Evolutionary conservation across 2,888 invertebrate genomes (phyloP).

Genomic region (Scaptodrosophila latifasciaeformis): DNA sequence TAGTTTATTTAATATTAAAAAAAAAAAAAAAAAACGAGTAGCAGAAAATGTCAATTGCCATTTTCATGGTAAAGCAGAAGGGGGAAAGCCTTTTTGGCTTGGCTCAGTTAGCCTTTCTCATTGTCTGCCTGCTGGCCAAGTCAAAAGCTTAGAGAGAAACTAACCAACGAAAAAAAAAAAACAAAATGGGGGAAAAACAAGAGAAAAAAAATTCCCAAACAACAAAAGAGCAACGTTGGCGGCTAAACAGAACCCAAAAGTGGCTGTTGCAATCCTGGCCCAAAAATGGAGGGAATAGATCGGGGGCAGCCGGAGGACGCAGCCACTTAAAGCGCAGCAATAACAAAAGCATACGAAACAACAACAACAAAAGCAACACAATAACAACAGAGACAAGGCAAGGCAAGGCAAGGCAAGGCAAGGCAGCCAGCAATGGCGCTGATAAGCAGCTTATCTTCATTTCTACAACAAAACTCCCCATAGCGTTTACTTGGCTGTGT

Average conservation of each 20-base stretch:
- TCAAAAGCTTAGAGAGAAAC: not conserved
- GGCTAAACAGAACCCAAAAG: constrained; percentile 5
- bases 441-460: constrained; percentile 67
- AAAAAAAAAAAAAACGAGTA: constrained; percentile 9
- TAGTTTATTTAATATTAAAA: constrained; percentile 60
- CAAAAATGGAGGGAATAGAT: constrained; percentile 22
- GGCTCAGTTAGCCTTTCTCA: not conserved
- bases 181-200: constrained; percentile 21
- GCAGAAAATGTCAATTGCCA: constrained; percentile 46
- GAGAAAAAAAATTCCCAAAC: constrained; percentile 20
- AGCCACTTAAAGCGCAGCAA: constrained; percentile 8
- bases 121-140: constrained; percentile 1
- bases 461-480: constrained; percentile 20
- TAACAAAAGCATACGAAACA: constrained; percentile 36
- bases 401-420: too few relatives aligned
- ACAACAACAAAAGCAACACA: constrained; percentile 24
- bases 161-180: constrained; percentile 27
- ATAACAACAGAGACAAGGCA: constrained; percentile 33
- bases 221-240: constrained; percentile 11
- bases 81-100: not conserved
- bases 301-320: constrained; percentile 9
- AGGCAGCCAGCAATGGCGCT: constrained; percentile 32
- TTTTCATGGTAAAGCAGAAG: not conserved
- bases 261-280: not conserved
- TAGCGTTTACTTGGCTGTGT: constrained; percentile 21